These are phyloP conservation scores for Denticeps clupeoides DNA, from an alignment of 2,797 vertebrate species.

Conservation along the genomic window DNA sequence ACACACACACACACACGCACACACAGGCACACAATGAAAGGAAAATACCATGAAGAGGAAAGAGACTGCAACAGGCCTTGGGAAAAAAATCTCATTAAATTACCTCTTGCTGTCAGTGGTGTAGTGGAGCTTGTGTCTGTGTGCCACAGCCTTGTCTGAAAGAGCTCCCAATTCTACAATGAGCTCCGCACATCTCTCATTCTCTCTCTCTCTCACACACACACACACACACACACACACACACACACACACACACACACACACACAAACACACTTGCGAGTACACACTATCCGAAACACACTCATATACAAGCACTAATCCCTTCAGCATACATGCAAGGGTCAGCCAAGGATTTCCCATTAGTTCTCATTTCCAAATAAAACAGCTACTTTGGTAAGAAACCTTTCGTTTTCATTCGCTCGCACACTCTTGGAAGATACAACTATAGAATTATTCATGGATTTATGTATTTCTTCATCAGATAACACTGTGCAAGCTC, in stretches of 20 bases:
- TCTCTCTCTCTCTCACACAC: background rate
- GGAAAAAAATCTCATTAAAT: slow-evolving; percentile 17
- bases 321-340: background rate
- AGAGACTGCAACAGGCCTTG: slow-evolving; percentile 1
- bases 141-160: too few species aligned
- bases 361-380: too few species aligned
- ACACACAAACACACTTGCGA: background rate
- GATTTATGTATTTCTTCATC: too few species aligned
- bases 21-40: background rate
- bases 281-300: background rate
- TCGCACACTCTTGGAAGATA: too few species aligned
- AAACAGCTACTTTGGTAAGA: too few species aligned
- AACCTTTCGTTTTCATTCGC: too few species aligned
- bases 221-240: background rate
- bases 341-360: too few species aligned
- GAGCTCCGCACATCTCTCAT: background rate
- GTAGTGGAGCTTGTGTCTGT: too few species aligned
- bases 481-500: too few species aligned
- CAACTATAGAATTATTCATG: too few species aligned
- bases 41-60: slow-evolving; percentile 2
- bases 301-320: slow-evolving; percentile 7
- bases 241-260: background rate
- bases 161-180: too few species aligned
- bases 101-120: background rate
- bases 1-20: slow-evolving; percentile 3